Evolutionary conservation across 2,797 vertebrate genomes (phyloP).

Genomic region (Enteromius viviparus): DNA sequence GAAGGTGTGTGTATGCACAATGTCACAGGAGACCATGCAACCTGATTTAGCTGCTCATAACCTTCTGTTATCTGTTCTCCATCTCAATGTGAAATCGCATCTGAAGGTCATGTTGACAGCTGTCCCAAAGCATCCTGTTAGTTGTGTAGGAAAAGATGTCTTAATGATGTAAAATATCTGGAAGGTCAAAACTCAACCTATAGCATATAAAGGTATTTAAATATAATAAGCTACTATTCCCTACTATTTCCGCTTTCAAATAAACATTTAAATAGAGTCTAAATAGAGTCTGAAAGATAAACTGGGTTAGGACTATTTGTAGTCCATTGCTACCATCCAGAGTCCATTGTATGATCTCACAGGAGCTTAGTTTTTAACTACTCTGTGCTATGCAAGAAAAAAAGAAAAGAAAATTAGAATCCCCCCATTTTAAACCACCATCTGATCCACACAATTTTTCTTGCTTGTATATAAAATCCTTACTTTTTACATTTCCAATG

Average conservation of each 20-base stretch:
- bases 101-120: slow-evolving; percentile 58
- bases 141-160: slow-evolving; percentile 29
- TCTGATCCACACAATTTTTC: not conserved
- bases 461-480: not conserved
- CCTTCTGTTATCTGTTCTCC: slow-evolving; percentile 20
- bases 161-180: slow-evolving; percentile 23
- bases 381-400: not conserved
- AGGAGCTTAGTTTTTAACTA: not conserved
- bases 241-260: not conserved
- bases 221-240: not conserved
- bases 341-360: not conserved
- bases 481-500: not conserved
- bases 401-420: too few species aligned
- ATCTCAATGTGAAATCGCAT: slow-evolving; percentile 36
- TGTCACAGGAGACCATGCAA: slow-evolving; percentile 40
- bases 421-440: not conserved
- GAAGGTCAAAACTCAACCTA: slow-evolving; percentile 14
- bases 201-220: slow-evolving; percentile 7
- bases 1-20: slow-evolving; percentile 45
- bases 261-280: not conserved
- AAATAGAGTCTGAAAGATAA: slow-evolving; percentile 14
- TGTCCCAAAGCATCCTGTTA: slow-evolving; percentile 13
- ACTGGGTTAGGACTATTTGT: not conserved
- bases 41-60: slow-evolving; percentile 19
- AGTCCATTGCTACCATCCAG: slow-evolving; percentile 22